phyloP scores from a whole-genome alignment of 1,140 invertebrate genomes.

The Drosophila pectinifera region DNA sequence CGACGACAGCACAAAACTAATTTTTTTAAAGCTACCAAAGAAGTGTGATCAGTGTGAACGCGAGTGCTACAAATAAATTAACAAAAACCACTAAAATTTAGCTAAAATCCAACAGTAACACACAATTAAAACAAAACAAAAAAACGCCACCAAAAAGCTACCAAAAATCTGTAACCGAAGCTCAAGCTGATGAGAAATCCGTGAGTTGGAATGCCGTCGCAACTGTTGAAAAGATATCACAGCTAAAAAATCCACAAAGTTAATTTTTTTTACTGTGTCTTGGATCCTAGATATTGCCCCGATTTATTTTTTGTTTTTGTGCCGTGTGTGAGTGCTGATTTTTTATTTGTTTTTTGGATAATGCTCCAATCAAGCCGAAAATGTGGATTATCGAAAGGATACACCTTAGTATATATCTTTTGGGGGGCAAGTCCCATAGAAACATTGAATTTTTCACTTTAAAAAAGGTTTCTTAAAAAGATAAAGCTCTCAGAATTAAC shows the following conservation, averaged over 20 bases:
- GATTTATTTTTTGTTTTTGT: conserved; percentile 20
- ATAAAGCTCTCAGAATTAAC: too few relatives aligned
- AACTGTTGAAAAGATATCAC: conserved; percentile 21
- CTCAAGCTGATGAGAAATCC: conserved; percentile 2
- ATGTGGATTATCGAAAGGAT: conserved; percentile 34
- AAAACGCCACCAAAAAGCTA: conserved; percentile 21
- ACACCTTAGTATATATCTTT: neutral
- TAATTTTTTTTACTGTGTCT: conserved; percentile 24
- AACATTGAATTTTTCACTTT: neutral
- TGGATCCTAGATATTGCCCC: conserved; percentile 10
- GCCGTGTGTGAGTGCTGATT: conserved; percentile 11
- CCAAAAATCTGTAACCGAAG: conserved; percentile 10
- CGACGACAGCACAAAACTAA: conserved; percentile 7
- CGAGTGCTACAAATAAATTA: conserved; percentile 40
- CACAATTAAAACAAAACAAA: conserved; percentile 17
- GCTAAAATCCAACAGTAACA: conserved; percentile 13
- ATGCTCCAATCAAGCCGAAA: neutral
- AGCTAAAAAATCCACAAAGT: conserved; percentile 34
- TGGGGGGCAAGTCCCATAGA: too few relatives aligned
- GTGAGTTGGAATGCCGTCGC: conserved; percentile 51
- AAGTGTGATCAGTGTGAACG: conserved; percentile 44
- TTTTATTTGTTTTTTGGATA: neutral
- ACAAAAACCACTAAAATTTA: conserved; percentile 8
- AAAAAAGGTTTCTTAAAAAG: too few relatives aligned
- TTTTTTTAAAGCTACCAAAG: conserved; percentile 46